Base-by-base conservation (phyloP, 2,113 vertebrate species). In the Chaetodon trifascialis region DNA sequence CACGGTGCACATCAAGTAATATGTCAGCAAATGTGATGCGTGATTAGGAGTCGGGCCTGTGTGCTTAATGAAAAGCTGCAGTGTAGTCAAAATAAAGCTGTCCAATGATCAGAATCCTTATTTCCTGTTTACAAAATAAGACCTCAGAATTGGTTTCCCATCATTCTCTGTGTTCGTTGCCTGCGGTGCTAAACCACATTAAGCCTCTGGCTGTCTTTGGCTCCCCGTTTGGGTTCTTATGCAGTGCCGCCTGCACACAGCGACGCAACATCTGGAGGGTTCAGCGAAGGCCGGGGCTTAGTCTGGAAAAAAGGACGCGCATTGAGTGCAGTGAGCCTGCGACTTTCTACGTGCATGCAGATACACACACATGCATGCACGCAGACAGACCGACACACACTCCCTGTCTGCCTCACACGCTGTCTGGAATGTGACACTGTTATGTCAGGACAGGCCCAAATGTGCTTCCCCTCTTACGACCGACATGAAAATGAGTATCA, bases 201-300 rank as follows among this genome's bases (percentile, higher is more conserved):
- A 72, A 83, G 69, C 69, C 60, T 3, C 58, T 74, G 9, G 0
- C 62, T 63, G 38, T 76, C 63, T 42, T 58, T 83, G 72, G 15
- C 65, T 74, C 54, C 42, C 38, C 58, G 25, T 70, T 71, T 54
- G 69, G 44, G 55, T 76, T 83, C 68, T 79, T 25, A 66, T 63
- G 54, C 42, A 34, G 63, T 2, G 15, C 51, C 34, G 70, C 66
- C 56, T 25, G 51, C 15, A 58, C 14, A 36, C 49, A 59, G 60
- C 16, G 55, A 68, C 66, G 66, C 38, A 66, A 85, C 84, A 90
- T 90, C 82, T 90, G 82, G 68, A 78, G 76, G 58, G 79, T 75
- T 90, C 73, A 81, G 65, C 34, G 2, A 76, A 70, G 63, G 60
- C 54, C 17, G 4, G 7, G 44, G 36, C 72, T 84, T 69, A 69